These are phyloP conservation scores for Eurytoma californica DNA, from an alignment of 2,888 invertebrate genomes.

Conservation along the genomic window DNA sequence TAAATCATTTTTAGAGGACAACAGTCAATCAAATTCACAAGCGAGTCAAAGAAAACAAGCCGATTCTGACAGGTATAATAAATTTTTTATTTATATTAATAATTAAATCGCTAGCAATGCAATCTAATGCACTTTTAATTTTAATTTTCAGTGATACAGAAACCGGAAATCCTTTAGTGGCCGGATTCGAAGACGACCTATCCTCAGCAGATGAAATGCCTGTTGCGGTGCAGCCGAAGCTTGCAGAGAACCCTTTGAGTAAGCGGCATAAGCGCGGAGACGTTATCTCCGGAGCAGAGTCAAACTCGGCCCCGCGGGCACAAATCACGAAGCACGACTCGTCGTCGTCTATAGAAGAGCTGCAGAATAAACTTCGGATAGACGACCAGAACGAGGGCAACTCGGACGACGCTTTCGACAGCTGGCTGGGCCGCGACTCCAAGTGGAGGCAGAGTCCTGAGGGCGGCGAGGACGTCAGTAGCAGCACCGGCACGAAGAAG, in stretches of 20 bases:
- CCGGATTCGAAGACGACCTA: slow-evolving; percentile 89
- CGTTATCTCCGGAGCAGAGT: slow-evolving; percentile 62
- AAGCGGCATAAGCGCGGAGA: slow-evolving; percentile 70
- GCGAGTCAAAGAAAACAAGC: slow-evolving; percentile 72
- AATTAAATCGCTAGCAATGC: background rate
- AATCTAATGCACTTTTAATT: slow-evolving; percentile 25
- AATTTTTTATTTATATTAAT: background rate
- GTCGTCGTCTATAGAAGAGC: slow-evolving; percentile 71
- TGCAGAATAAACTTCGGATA: slow-evolving; percentile 63
- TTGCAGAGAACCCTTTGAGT: slow-evolving; percentile 70
- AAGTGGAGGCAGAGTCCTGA: slow-evolving; percentile 86
- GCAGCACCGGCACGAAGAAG: slow-evolving; percentile 75
- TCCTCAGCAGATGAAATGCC: slow-evolving; percentile 80
- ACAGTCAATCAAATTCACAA: slow-evolving; percentile 73
- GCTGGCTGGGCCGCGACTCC: slow-evolving; percentile 82
- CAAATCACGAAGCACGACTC: slow-evolving; percentile 67
- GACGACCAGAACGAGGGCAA: slow-evolving; percentile 65
- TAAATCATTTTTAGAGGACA: slow-evolving; percentile 85
- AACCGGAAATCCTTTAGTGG: slow-evolving; percentile 86
- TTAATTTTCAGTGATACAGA: slow-evolving; percentile 80
- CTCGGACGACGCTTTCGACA: slow-evolving; percentile 75
- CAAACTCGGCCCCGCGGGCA: slow-evolving; percentile 57
- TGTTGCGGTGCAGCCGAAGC: slow-evolving; percentile 64
- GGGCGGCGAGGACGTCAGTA: slow-evolving; percentile 80
- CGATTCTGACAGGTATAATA: slow-evolving; percentile 78